Conservation (phyloP, 2,888 invertebrate genomes). For the Heteropelma amictum region DNA sequence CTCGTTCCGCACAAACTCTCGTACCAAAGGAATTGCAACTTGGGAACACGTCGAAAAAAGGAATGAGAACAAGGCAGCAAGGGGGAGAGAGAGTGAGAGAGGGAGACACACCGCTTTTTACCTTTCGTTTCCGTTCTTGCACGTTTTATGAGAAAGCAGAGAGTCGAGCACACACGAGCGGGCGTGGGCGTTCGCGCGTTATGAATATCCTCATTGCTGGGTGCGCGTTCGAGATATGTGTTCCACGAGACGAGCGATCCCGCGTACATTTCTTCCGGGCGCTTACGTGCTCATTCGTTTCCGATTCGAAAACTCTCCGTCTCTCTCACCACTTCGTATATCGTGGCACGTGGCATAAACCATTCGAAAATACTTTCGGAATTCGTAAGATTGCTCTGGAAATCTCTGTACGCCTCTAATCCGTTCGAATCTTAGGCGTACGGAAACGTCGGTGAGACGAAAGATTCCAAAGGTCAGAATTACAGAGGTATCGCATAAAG, state of each 20-base stretch:
- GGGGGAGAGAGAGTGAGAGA: background rate
- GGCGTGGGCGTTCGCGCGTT: slow-evolving; percentile 68
- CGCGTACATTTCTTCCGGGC: slow-evolving; percentile 66
- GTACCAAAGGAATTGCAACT: slow-evolving; percentile 40
- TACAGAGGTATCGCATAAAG: slow-evolving; percentile 37
- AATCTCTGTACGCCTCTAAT: too few relatives aligned
- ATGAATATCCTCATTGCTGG: slow-evolving; percentile 65
- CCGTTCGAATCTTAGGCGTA: too few relatives aligned
- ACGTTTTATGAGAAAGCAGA: slow-evolving; percentile 60
- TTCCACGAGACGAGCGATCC: slow-evolving; percentile 62
- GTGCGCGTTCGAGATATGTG: slow-evolving; percentile 40
- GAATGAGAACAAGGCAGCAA: background rate
- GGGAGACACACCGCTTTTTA: slow-evolving; percentile 16
- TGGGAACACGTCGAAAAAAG: slow-evolving; percentile 1
- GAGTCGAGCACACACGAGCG: slow-evolving; percentile 66
- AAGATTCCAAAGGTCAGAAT: slow-evolving; percentile 58
- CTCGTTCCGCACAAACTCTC: slow-evolving; percentile 34
- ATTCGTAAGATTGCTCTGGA: too few relatives aligned
- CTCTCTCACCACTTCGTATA: background rate
- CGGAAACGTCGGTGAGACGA: slow-evolving; percentile 31
- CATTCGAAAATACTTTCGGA: slow-evolving; percentile 26
- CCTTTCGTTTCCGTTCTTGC: slow-evolving; percentile 61
- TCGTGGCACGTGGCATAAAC: background rate
- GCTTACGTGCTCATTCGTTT: slow-evolving; percentile 66
- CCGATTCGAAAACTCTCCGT: slow-evolving; percentile 46